Conservation (phyloP, 92 coral and sea anemone genomes). For the Metridium senile region DNA sequence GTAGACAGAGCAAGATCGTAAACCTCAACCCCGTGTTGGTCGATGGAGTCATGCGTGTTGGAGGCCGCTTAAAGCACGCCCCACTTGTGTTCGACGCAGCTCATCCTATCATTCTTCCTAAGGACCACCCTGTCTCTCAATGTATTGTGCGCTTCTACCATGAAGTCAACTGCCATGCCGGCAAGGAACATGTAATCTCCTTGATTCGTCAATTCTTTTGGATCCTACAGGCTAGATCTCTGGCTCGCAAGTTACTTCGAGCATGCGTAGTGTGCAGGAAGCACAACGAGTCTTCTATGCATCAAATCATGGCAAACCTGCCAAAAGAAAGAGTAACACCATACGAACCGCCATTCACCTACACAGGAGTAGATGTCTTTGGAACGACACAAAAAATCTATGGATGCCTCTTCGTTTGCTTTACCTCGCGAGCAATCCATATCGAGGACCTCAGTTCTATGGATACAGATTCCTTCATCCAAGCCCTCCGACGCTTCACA, state of each 20-base stretch:
- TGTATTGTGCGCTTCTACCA: background rate
- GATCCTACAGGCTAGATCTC: constrained; percentile 34
- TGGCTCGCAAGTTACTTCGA: constrained; percentile 26
- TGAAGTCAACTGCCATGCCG: constrained; percentile 4
- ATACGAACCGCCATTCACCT: constrained; percentile 30
- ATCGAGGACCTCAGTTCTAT: constrained; percentile 46
- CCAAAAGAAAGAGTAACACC: constrained; percentile 34
- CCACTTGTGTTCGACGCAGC: background rate
- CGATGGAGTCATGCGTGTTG: background rate
- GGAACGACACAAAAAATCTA: constrained; percentile 33
- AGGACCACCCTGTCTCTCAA: background rate
- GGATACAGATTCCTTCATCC: constrained; percentile 29
- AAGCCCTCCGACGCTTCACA: constrained; percentile 29
- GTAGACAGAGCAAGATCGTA: background rate
- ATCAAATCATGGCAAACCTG: constrained; percentile 41
- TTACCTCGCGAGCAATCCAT: constrained; percentile 29
- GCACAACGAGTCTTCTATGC: constrained; percentile 26
- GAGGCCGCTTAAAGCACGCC: background rate
- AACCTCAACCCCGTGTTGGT: background rate
- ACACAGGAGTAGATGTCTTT: constrained; percentile 37
- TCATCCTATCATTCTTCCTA: background rate
- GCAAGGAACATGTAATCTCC: too few species aligned
- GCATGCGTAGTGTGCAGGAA: constrained; percentile 27
- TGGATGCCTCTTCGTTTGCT: constrained; percentile 49
- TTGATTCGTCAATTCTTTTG: constrained; percentile 28